Evolutionary conservation across 2,797 vertebrate species (phyloP), one percentile per base, ranked within the genome.

Genomic region (Masticophis lateralis): DNA sequence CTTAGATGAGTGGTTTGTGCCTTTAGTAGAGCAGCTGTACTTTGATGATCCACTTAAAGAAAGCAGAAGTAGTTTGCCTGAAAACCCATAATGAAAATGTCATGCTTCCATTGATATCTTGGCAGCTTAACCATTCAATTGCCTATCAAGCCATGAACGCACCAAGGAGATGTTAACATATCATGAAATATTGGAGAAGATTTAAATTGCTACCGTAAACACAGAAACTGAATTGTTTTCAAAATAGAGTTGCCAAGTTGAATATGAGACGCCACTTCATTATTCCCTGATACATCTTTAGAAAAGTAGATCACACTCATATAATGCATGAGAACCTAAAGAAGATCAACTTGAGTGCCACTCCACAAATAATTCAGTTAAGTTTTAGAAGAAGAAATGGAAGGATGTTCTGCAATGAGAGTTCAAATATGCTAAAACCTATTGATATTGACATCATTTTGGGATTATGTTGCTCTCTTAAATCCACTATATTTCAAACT

Each of bases 1-100:
- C 91, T 91, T 93, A 74, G 88, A 93, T 92, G 93, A 94, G 53
- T 83, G 92, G 93, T 93, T 94, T 51, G 74, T 95, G 89, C 74
- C 60, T 95, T 92, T 66, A 95, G 66, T 93, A 87, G 27, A 92
- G 86, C 90, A 87, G 95, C 90, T 63, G 88, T 94, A 93, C 87
- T 90, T 95, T 96, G 90, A 94, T 93, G 66, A 95, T 6, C 56
- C 92, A 89, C 93, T 93, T 92, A 74, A 66, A 95, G 55, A 94
- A 94, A 94, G 88, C 0, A 0, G 92, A 95, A 97, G 91, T 88
- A 53, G 66, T 92, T 91, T 92, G 93, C 95, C 32, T 91, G 95
- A 95, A 95, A 94, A 94, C 51, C n/a, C 87, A 32, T 92, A 95
- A 95, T 94, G 95, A 96, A 95, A 95, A 88, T 53, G 94, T 96